These are phyloP conservation scores for Busseola fusca DNA, from an alignment of 2,888 invertebrate species.

Conservation along the genomic window DNA sequence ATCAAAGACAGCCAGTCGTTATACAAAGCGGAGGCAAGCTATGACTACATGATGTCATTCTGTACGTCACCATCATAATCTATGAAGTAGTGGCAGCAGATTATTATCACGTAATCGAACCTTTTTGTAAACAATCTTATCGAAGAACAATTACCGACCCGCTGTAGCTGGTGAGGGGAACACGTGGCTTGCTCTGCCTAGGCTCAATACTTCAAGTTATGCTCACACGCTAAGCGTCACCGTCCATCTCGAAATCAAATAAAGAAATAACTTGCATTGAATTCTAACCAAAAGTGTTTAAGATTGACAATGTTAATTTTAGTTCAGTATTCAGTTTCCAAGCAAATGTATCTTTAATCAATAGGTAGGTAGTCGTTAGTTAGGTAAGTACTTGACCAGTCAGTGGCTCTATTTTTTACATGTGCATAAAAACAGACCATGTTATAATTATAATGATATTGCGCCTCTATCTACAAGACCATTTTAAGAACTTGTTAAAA, in stretches of 20 bases:
- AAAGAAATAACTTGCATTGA: constrained; percentile 16
- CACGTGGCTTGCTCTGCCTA: constrained; percentile 40
- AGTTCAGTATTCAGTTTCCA: constrained; percentile 8
- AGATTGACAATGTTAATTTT: not conserved
- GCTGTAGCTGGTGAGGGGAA: constrained; percentile 1
- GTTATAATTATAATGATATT: constrained; percentile 17
- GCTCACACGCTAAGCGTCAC: constrained; percentile 23
- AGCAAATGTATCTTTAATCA: not conserved
- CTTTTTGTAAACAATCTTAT: constrained; percentile 41
- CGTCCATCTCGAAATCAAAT: constrained; percentile 8
- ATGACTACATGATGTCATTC: constrained; percentile 8
- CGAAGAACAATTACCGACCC: constrained; percentile 33
- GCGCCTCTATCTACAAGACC: not conserved
- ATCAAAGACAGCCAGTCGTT: not conserved
- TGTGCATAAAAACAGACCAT: constrained; percentile 25
- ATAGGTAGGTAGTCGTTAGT: not conserved
- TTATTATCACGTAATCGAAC: constrained; percentile 25
- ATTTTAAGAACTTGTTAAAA: constrained; percentile 8
- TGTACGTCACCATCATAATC: constrained; percentile 12
- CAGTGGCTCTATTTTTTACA: constrained; percentile 25
- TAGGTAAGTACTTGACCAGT: not conserved
- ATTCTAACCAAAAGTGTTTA: not conserved
- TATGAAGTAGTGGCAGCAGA: constrained; percentile 18
- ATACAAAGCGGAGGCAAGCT: not conserved
- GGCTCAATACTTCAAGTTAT: constrained; percentile 9